Percentiles rank a stretch among this genome's conserved stretches.
Evolutionary conservation across 2,797 vertebrate species (phyloP).

Genomic region (Morelia viridis): DNA sequence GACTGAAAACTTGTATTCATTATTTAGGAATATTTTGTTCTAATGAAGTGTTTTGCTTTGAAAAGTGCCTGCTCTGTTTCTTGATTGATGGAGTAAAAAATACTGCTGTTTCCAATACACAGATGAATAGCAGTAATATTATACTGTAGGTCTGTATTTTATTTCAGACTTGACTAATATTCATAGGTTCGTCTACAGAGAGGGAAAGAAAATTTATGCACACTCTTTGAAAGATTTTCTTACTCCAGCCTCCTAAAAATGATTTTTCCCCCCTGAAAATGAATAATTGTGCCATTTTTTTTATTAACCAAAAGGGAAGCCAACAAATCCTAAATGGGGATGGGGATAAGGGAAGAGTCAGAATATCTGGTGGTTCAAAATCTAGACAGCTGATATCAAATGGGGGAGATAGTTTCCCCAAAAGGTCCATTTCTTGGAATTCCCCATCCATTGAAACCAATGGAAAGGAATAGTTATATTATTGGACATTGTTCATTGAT

Average conservation of each 20-base stretch:
- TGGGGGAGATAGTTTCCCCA: background rate
- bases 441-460: background rate
- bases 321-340: background rate
- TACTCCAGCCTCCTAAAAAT: background rate
- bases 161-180: conserved; percentile 22
- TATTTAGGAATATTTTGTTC: conserved; percentile 31
- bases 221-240: background rate
- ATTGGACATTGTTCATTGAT: no score
- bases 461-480: background rate
- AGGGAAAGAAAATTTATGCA: conserved; percentile 16
- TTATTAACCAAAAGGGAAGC: background rate
- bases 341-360: background rate
- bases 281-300: background rate
- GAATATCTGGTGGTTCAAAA: background rate
- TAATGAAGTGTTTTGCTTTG: conserved; percentile 42
- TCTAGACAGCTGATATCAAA: background rate
- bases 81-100: conserved; percentile 41
- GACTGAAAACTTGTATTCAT: background rate
- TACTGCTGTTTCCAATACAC: conserved; percentile 38
- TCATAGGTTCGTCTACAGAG: conserved; percentile 1
- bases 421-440: background rate
- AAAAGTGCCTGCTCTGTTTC: conserved; percentile 37
- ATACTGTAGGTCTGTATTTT: background rate
- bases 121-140: conserved; percentile 40
- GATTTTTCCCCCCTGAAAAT: background rate